Evolutionary conservation across 2,888 invertebrate species (phyloP).

Genomic region (Acronicta leporina): DNA sequence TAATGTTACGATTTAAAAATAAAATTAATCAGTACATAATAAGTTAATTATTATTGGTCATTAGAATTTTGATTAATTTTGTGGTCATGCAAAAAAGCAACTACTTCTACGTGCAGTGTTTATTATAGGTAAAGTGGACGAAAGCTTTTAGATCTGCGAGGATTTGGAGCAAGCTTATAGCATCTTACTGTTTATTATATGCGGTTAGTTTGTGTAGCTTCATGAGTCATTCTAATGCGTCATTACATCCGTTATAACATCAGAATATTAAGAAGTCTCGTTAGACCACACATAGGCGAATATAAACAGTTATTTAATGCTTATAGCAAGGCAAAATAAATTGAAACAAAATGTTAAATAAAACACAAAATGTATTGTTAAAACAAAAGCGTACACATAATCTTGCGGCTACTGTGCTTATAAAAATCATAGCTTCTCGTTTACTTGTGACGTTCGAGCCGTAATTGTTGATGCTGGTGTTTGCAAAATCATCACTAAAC

Average conservation of each 20-base stretch:
- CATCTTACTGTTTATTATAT: constrained; percentile 69
- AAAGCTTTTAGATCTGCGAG: constrained; percentile 53
- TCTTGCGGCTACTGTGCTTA: constrained; percentile 85
- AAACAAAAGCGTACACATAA: constrained; percentile 81
- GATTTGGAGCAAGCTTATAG: constrained; percentile 57
- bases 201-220: constrained; percentile 61
- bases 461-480: constrained; percentile 89
- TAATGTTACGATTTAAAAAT: background rate
- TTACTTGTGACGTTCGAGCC: constrained; percentile 90
- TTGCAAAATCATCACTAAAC: constrained; percentile 90
- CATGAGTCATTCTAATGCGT: constrained; percentile 79
- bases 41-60: background rate
- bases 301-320: constrained; percentile 56
- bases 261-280: constrained; percentile 65
- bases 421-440: constrained; percentile 80
- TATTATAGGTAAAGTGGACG: constrained; percentile 17
- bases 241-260: constrained; percentile 66
- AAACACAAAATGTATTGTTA: constrained; percentile 84
- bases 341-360: constrained; percentile 84
- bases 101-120: constrained; percentile 52
- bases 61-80: background rate
- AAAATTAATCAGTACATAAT: too few species aligned
- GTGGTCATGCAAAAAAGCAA: constrained; percentile 55
- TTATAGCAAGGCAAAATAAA: constrained; percentile 70
- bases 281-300: constrained; percentile 52